Conservation (phyloP, 2,797 vertebrate species). For the Paratrypauchen microcephalus region DNA sequence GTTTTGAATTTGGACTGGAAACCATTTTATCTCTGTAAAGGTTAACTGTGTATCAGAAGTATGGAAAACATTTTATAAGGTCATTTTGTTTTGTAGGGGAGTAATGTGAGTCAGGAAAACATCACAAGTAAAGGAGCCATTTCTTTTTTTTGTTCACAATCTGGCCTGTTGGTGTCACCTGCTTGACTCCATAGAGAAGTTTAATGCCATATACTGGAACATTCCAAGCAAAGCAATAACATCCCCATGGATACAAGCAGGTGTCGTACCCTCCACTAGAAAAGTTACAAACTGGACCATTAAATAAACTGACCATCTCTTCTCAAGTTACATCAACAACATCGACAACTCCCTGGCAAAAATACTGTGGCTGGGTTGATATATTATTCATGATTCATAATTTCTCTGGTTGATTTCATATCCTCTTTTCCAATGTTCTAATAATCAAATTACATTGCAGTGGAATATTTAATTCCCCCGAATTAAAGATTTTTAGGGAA, state of each 20-base stretch:
- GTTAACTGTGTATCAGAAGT: slow-evolving; percentile 34
- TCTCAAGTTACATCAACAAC: slow-evolving; percentile 2
- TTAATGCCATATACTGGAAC: neutral
- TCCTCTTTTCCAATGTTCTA: slow-evolving; percentile 1
- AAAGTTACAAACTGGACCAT: neutral
- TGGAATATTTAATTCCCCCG: neutral
- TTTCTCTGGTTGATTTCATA: slow-evolving; percentile 11
- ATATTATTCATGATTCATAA: slow-evolving; percentile 28
- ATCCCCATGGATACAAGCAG: neutral
- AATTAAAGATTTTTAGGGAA: neutral
- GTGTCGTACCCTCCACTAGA: neutral
- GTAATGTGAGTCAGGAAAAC: slow-evolving; percentile 16
- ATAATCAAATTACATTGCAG: neutral
- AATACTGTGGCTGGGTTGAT: slow-evolving; percentile 22
- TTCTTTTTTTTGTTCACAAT: neutral
- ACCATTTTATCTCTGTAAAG: slow-evolving; percentile 38
- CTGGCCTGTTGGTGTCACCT: neutral
- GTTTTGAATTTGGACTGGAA: slow-evolving; percentile 34
- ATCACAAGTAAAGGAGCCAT: neutral
- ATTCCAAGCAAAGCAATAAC: neutral
- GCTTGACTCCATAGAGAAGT: neutral
- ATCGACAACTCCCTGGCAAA: slow-evolving; percentile 14
- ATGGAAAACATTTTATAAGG: slow-evolving; percentile 34
- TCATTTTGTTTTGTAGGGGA: slow-evolving; percentile 31
- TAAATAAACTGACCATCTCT: slow-evolving; percentile 32